Evolutionary conservation across 2,888 invertebrate species (phyloP), one percentile per base, ranked within the genome.

Genomic region (Steinernema scapterisci): DNA sequence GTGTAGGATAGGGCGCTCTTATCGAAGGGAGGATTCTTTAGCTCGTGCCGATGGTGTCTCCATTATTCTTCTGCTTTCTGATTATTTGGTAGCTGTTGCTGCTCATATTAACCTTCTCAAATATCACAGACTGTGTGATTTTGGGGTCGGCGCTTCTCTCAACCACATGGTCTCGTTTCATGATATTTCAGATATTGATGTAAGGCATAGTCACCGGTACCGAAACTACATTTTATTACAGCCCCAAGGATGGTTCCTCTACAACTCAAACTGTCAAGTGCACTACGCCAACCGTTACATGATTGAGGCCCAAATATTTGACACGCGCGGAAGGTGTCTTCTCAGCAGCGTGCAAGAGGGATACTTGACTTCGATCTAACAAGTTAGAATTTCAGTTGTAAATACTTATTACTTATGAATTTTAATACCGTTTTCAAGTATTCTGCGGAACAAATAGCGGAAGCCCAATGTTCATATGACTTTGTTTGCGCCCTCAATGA

Each of bases 131-230:
- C 21, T 21, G 21, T 23, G 23, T 23, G 52, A 52, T 2, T 52
- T 52, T 23, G 52, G 52, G 2, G 23, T 52, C 23, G 52, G 52
- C 11, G 52, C 52, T n/a, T 52, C 52, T 21, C 52, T 52, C 1
- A 52, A 21, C 23, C 52, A 52, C 52, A 52, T 52, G 52, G 52
- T 52, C 21, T 21, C 52, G 11, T 52, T 52, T 23, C 52, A 52
- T 21, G 52, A 52, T 21, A 11, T 52, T 23, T 21, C 19, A 11
- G 52, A 52, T 11, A 3, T 52, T 52, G 52, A 52, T 21, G 52
- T 52, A 52, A 23, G 52, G 5, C n/a, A 38, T 9, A 9, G 38
- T 38, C 38, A 9, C 3, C 3, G 3, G 5, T 9, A 3, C 38
- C 38, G 5, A 38, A 6, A 21, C 23, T 21, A 6, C 11, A 11